Evolutionary conservation across 2,113 vertebrate genomes (phyloP).

Genomic region (Aphyosemion australe): DNA sequence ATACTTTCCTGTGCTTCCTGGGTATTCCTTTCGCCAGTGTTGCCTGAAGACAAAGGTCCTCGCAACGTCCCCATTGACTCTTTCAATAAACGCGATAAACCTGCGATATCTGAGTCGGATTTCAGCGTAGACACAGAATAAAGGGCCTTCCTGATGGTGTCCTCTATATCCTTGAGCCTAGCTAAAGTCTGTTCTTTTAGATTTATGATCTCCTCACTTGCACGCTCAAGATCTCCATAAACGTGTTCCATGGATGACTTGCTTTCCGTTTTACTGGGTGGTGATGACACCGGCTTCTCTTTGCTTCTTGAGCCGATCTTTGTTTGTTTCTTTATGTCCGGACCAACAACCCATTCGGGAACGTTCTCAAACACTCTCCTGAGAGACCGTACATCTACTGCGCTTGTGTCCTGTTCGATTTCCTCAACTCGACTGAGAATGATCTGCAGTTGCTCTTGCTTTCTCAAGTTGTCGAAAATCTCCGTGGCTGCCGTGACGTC

Average conservation of each 20-base stretch:
- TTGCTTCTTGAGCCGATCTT: conserved; percentile 37
- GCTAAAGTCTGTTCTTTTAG: conserved; percentile 93
- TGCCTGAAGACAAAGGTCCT: conserved; percentile 65
- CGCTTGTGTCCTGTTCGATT: conserved; percentile 85
- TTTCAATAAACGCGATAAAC: conserved; percentile 84
- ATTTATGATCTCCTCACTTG: conserved; percentile 88
- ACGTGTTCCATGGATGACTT: conserved; percentile 82
- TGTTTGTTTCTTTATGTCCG: conserved; percentile 49
- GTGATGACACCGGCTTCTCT: conserved; percentile 34
- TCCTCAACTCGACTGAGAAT: conserved; percentile 86
- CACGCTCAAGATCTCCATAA: conserved; percentile 89
- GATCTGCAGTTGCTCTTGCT: conserved; percentile 85
- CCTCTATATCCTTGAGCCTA: conserved; percentile 88
- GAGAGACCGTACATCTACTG: conserved; percentile 82
- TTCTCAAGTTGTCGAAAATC: conserved; percentile 85
- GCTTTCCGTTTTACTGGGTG: conserved; percentile 65
- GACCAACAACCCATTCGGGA: conserved; percentile 80
- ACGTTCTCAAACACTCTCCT: conserved; percentile 85
- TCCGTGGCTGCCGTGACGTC: conserved; percentile 84
- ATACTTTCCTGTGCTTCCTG: conserved; percentile 16
- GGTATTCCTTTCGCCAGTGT: conserved; percentile 74
- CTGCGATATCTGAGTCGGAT: conserved; percentile 85
- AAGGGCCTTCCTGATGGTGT: conserved; percentile 90
- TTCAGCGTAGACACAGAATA: conserved; percentile 90
- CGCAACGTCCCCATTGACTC: conserved; percentile 82